Conservation (phyloP, 2,113 vertebrate species). For the Lampris megalopsis region DNA sequence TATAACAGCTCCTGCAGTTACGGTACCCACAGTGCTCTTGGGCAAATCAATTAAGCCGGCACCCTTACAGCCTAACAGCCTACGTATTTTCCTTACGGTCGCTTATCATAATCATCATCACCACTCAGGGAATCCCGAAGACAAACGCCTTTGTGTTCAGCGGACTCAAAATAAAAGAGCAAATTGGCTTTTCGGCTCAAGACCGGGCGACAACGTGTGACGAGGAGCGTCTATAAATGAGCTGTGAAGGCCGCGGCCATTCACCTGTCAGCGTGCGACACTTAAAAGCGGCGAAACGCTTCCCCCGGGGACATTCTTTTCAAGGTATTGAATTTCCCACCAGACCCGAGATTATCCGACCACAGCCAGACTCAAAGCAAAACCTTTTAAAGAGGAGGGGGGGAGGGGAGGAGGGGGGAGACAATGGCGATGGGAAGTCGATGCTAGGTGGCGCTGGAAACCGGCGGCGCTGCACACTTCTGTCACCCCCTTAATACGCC, state of each 20-base stretch:
- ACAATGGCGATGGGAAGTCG: background rate
- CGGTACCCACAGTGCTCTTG: conserved; percentile 10
- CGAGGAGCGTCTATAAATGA: conserved; percentile 73
- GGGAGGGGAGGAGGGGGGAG: background rate
- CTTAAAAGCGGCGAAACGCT: conserved; percentile 66
- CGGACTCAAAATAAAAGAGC: conserved; percentile 5
- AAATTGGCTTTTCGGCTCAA: conserved; percentile 7
- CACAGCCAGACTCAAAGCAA: conserved; percentile 44
- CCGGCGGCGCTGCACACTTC: background rate
- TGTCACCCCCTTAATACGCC: no score
- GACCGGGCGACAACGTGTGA: conserved; percentile 58
- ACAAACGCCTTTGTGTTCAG: conserved; percentile 16
- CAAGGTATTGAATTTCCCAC: conserved; percentile 65
- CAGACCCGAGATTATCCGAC: conserved; percentile 42
- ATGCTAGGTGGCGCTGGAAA: background rate
- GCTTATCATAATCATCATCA: conserved; percentile 8
- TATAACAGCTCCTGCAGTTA: no score
- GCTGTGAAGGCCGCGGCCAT: conserved; percentile 70
- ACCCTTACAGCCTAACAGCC: background rate
- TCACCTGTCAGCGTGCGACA: conserved; percentile 76
- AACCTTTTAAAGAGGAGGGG: background rate
- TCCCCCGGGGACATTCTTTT: conserved; percentile 49
- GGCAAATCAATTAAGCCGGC: conserved; percentile 33
- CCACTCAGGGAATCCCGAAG: conserved; percentile 28
- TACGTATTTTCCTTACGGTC: no score